Conservation (phyloP, 2,888 invertebrate species). For the Eueremaeus valkanovi region DNA sequence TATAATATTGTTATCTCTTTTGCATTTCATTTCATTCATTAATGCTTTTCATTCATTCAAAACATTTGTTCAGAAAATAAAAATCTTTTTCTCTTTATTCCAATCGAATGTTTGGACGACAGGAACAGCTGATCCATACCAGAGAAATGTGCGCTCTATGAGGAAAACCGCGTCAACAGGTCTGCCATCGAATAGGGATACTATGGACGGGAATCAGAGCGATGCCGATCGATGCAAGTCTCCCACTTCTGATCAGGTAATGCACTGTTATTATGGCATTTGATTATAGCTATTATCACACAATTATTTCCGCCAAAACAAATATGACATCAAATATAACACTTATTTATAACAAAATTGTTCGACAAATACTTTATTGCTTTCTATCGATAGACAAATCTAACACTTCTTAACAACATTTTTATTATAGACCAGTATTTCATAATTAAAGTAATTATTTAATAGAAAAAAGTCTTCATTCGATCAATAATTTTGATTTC, state of each 20-base stretch:
- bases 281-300: not conserved
- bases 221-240: slow-evolving; percentile 50
- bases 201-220: slow-evolving; percentile 46
- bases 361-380: too few relatives aligned
- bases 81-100: too few relatives aligned
- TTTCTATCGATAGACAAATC: too few relatives aligned
- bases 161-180: slow-evolving; percentile 55
- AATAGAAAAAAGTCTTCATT: not conserved
- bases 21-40: slow-evolving; percentile 4
- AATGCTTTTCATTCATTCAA: not conserved
- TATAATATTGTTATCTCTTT: not conserved
- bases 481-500: not conserved
- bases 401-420: too few relatives aligned
- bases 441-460: not conserved
- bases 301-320: not conserved
- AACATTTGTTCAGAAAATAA: not conserved
- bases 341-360: too few relatives aligned
- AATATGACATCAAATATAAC: not conserved
- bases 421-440: not conserved
- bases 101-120: slow-evolving; percentile 21
- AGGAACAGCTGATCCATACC: slow-evolving; percentile 74
- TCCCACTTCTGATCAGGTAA: slow-evolving; percentile 85
- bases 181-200: slow-evolving; percentile 40
- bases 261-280: not conserved
- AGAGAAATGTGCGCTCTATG: slow-evolving; percentile 71